phyloP scores from a whole-genome alignment of 2,113 vertebrate genomes.

The Carollia perspicillata region DNA sequence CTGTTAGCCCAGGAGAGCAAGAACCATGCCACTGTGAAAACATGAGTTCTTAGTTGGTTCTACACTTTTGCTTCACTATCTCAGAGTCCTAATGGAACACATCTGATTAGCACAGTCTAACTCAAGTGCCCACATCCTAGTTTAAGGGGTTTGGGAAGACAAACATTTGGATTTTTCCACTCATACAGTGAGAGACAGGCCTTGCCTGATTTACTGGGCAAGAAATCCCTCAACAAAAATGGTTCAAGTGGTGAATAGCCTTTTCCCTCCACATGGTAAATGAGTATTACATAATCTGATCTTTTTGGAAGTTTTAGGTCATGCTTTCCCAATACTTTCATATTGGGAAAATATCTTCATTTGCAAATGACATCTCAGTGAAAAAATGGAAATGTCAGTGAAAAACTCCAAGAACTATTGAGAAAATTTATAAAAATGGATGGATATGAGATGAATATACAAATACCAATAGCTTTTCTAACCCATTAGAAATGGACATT shows the following conservation, averaged over 20 bases:
- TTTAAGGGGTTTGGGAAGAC: not conserved
- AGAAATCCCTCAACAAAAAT: not conserved
- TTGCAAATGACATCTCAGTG: not conserved
- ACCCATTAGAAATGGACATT: not conserved
- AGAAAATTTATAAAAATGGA: not conserved
- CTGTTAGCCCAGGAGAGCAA: not conserved
- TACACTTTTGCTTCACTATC: not conserved
- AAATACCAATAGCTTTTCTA: not conserved
- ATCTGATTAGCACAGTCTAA: not conserved
- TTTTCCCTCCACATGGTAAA: not conserved
- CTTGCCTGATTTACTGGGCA: not conserved
- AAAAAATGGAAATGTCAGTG: not conserved
- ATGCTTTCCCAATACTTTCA: no score
- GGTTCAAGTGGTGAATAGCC: not conserved
- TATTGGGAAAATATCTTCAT: not conserved
- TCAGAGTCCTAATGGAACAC: not conserved
- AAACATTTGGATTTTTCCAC: not conserved
- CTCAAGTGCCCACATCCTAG: not conserved
- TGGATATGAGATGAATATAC: not conserved
- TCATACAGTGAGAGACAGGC: not conserved
- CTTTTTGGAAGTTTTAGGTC: not conserved
- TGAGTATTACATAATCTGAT: not conserved
- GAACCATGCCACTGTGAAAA: not conserved
- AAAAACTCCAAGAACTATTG: not conserved
- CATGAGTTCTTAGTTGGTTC: not conserved